A percentile compares a stretch with the other conserved stretches of the same genome.
phyloP scores from a whole-genome alignment of 2,888 invertebrate species.

The Hirtodrosophila trivittata region DNA sequence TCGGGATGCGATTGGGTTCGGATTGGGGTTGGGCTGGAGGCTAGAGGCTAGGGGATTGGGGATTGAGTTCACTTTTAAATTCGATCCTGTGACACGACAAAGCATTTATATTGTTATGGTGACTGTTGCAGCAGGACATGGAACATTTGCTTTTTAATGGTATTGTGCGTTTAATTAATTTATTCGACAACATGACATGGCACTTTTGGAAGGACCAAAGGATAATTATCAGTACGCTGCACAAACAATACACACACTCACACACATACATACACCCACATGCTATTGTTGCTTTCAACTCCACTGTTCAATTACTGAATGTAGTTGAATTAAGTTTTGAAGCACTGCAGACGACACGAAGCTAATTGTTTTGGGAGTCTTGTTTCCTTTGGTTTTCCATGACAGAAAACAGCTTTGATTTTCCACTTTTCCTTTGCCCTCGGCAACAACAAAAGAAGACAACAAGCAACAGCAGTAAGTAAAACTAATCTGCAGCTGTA shows the following conservation, averaged over 20 bases:
- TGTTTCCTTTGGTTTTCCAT: constrained; percentile 29
- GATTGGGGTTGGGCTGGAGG: no score
- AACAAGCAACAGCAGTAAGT: constrained; percentile 11
- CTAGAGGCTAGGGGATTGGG: no score
- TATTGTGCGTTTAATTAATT: constrained; percentile 47
- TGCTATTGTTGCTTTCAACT: background rate
- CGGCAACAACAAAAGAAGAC: constrained; percentile 9
- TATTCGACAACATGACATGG: constrained; percentile 39
- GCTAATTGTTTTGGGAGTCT: constrained; percentile 66
- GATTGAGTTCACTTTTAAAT: no score
- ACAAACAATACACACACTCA: no score
- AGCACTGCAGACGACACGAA: constrained; percentile 54
- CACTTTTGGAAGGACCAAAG: constrained; percentile 15
- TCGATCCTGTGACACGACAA: no score
- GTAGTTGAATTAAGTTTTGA: constrained; percentile 52
- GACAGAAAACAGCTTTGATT: constrained; percentile 65
- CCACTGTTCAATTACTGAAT: constrained; percentile 31
- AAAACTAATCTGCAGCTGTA: constrained; percentile 60
- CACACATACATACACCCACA: no score
- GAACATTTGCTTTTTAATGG: constrained; percentile 22
- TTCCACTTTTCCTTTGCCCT: constrained; percentile 58
- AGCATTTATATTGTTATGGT: background rate
- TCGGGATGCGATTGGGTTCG: background rate
- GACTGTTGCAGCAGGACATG: background rate
- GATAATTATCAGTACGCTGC: constrained; percentile 9